A percentile compares a stretch with the other conserved stretches of the same genome.
Conservation (phyloP, 2,888 invertebrate genomes). For the Caenorhabditis sp. region DNA sequence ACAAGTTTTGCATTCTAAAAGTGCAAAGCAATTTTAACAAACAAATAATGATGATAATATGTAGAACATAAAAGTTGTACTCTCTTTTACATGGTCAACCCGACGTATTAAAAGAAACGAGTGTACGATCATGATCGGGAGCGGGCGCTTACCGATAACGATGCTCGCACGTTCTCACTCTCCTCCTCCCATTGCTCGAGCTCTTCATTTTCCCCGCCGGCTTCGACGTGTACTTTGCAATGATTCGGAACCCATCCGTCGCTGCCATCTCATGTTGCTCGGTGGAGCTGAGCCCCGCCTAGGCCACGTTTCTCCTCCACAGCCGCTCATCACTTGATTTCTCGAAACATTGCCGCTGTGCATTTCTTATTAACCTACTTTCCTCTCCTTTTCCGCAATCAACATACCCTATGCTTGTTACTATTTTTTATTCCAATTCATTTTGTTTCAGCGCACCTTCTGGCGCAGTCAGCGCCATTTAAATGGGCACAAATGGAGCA, state of each 20-base stretch:
- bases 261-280: slow-evolving; percentile 17
- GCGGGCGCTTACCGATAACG: slow-evolving; percentile 11
- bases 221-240: slow-evolving; percentile 23
- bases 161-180: slow-evolving; percentile 27
- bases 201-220: neutral
- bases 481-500: slow-evolving; percentile 57
- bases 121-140: slow-evolving; percentile 1
- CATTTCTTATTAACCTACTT: slow-evolving; percentile 8
- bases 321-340: slow-evolving; percentile 5
- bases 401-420: neutral
- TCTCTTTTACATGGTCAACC: neutral
- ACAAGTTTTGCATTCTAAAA: too few species aligned
- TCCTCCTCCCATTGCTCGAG: neutral
- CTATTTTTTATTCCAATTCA: neutral
- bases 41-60: too few species aligned
- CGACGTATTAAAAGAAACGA: neutral
- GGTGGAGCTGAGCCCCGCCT: neutral
- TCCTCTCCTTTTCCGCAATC: neutral
- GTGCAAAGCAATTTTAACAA: too few species aligned
- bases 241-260: slow-evolving; percentile 8
- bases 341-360: neutral
- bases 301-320: neutral
- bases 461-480: slow-evolving; percentile 49
- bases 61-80: neutral
- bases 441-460: slow-evolving; percentile 54